Base-by-base conservation (phyloP, 2,797 vertebrate species). In the Hoplostethus atlanticus region DNA sequence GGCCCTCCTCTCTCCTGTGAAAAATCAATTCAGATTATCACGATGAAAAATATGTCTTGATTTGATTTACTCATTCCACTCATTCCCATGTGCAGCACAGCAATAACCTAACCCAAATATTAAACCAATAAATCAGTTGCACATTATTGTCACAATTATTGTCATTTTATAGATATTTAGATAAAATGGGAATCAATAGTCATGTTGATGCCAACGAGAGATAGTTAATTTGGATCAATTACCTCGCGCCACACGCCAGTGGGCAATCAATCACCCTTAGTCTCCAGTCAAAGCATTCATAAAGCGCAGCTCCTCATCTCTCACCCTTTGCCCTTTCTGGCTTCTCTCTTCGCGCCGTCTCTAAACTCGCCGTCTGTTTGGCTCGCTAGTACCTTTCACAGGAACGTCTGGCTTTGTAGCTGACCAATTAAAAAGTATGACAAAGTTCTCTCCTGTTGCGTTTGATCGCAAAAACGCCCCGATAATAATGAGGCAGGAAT, bases 381-480 rank as follows among this genome's bases (percentile, higher is more conserved):
- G 13, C 65, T 9, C 5, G 50, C 31, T 1, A 1, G 31, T n/a
- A 16, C 25, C 4, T 56, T 34, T 52, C 60, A 59, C 16, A 0
- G 11, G 36, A 46, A 63, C 70, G 58, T 74, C 47, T 34, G 1
- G 31, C 67, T 88, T 84, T 81, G 73, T 73, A 73, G 76, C 71
- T 17, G 3, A 76, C 83, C 72, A 83, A 88, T 89, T 86, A 21
- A 89, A 85, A 90, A 84, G 63, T 62, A 51, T 0, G 13, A 53
- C n/a, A 1, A 55, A 65, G 36, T 77, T 80, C 48, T 25, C 7
- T 54, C 50, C 62, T 66, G 58, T 25, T 58, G 21, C 0, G 47
- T 81, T 64, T 87, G 80, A 84, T 72, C 58, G 0, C 64, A 56
- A 61, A 68, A 48, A 59, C 16, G 21, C 38, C 38, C 8, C 2